Conservation (phyloP, 2,797 vertebrate species). For the Pyrocephalus nanus region DNA sequence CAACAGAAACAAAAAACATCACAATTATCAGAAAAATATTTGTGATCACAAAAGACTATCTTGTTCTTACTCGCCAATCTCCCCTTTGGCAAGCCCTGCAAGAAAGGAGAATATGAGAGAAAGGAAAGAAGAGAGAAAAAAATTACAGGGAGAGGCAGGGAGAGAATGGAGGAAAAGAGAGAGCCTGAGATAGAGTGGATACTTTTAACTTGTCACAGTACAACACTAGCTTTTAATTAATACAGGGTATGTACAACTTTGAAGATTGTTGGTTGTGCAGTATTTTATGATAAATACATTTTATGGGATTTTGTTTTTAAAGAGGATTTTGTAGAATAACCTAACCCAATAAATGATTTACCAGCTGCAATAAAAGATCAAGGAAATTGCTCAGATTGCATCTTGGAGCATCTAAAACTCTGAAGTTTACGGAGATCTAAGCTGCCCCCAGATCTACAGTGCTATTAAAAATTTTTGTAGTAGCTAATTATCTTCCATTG, state of each 20-base stretch:
- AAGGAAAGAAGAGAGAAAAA: neutral
- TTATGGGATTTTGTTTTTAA: slow-evolving; percentile 70
- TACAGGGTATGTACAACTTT: slow-evolving; percentile 53
- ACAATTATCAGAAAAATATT: slow-evolving; percentile 31
- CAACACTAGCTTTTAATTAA: slow-evolving; percentile 71
- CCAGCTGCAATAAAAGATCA: slow-evolving; percentile 78
- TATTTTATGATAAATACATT: slow-evolving; percentile 74
- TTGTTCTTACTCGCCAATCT: neutral
- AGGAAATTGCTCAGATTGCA: slow-evolving; percentile 78
- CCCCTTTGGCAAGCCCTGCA: slow-evolving; percentile 8
- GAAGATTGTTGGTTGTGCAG: slow-evolving; percentile 51
- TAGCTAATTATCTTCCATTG: slow-evolving; percentile 66
- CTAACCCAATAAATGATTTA: slow-evolving; percentile 76
- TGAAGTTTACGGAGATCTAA: slow-evolving; percentile 68
- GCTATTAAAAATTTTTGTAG: slow-evolving; percentile 55
- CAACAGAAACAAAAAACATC: neutral
- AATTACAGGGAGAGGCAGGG: neutral
- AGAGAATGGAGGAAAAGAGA: neutral
- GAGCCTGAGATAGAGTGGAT: neutral
- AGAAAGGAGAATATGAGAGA: neutral
- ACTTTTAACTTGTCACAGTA: slow-evolving; percentile 38
- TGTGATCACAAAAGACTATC: neutral
- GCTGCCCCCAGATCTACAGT: slow-evolving; percentile 62
- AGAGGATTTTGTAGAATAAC: slow-evolving; percentile 74
- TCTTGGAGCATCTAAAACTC: slow-evolving; percentile 73